Evolutionary conservation across 2,797 vertebrate species (phyloP), one percentile per base, ranked within the genome.

Genomic region (Podarcis siculus): DNA sequence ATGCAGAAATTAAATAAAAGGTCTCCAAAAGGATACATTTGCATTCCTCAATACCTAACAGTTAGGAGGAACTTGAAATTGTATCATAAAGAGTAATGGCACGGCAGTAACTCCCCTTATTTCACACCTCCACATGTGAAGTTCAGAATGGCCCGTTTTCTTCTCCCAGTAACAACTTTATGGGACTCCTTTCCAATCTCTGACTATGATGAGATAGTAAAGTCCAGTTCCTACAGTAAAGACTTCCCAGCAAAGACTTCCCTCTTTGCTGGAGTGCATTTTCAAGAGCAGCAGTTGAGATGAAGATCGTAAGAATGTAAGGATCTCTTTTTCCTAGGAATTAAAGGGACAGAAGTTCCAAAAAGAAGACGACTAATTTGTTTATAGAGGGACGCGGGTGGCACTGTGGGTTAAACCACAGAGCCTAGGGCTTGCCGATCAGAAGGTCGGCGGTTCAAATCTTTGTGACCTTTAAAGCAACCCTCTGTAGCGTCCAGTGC

Each of bases 1-100:
- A 79, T 37, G n/a, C n/a, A 76, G 72, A 81, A 85, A 89, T 89
- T 86, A 85, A 89, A 86, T 27, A 25, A 89, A 89, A 85, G 71
- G 58, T 89, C 83, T 89, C 78, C 88, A 85, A 80, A 85, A 80
- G 72, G 77, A 85, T 69, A 75, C 69, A 89, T 89, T 81, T 81
- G 78, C 88, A 89, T 89, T 75, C 77, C 55, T 75, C 58, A 37
- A 17, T 76, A 64, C 58, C 83, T 85, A 76, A 49, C 58, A 37
- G 42, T 85, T 80, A 71, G 49, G 71, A 89, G 42, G 39, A 80
- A 81, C 71, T 27, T 76, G 32, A 81, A 85, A 89, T 76, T 55
- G 72, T 81, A 1, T 67, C 88, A 1, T 89, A 86, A 89, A 89
- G 71, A 19, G n/a, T 89, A 89, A 86, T 55, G 78, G 72, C 72